Conservation (phyloP, 2,888 invertebrate genomes). For the Ophraella communa region DNA sequence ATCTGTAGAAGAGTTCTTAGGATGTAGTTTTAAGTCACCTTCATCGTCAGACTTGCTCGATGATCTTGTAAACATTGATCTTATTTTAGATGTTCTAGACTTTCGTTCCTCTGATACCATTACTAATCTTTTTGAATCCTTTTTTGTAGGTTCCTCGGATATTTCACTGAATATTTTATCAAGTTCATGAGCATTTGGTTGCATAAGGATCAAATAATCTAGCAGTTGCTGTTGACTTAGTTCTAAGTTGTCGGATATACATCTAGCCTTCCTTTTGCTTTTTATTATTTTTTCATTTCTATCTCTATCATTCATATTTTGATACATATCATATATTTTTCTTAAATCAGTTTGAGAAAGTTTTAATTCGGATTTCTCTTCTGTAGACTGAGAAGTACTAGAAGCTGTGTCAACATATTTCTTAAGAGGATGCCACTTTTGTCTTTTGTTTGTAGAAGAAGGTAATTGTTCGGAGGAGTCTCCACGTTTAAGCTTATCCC, state of each 20-base stretch:
- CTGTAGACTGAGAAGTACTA: constrained; percentile 27
- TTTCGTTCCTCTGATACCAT: constrained; percentile 48
- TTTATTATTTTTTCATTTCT: constrained; percentile 33
- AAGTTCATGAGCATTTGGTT: constrained; percentile 51
- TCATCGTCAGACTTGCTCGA: constrained; percentile 56
- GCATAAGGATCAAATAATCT: constrained; percentile 55
- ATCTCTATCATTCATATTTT: constrained; percentile 38
- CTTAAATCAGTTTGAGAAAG: constrained; percentile 45
- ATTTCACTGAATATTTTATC: constrained; percentile 45
- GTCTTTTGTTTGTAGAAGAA: constrained; percentile 45
- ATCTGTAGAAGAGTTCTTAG: constrained; percentile 51
- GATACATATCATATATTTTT: constrained; percentile 50
- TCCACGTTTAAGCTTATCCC: constrained; percentile 67
- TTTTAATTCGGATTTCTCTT: constrained; percentile 33
- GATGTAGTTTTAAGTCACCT: constrained; percentile 45
- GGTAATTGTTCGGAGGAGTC: constrained; percentile 64
- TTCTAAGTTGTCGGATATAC: constrained; percentile 50
- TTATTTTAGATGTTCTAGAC: constrained; percentile 47
- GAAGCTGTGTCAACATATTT: constrained; percentile 41
- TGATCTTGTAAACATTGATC: constrained; percentile 44
- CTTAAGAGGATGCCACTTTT: constrained; percentile 61
- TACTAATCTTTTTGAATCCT: constrained; percentile 38
- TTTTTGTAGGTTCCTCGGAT: constrained; percentile 44
- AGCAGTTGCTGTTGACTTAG: constrained; percentile 55
- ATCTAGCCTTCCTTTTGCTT: constrained; percentile 45